phyloP scores from a whole-genome alignment of 2,113 vertebrate genomes.

The Marcusenius ussheri region DNA sequence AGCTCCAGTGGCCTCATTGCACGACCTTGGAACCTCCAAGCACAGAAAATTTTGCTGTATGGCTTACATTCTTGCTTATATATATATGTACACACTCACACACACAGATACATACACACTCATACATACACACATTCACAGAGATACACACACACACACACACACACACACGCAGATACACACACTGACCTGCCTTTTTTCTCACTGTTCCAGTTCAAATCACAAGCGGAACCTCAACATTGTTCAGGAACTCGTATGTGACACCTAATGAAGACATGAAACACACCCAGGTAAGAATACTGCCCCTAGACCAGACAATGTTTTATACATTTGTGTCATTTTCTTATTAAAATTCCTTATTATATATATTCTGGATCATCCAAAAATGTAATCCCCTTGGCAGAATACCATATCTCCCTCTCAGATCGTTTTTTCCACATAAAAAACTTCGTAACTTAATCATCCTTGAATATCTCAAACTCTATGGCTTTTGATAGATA shows the following conservation, averaged over 20 bases:
- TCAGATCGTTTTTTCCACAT: background rate
- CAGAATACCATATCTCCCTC: background rate
- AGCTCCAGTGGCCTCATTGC: background rate
- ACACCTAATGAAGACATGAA: conserved; percentile 90
- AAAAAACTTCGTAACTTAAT: background rate
- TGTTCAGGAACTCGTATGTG: conserved; percentile 91
- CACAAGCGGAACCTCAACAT: conserved; percentile 79
- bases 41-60: background rate
- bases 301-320: background rate
- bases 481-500: background rate
- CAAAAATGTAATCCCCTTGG: background rate
- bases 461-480: background rate
- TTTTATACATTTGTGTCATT: background rate
- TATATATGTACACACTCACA: too few species aligned
- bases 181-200: background rate
- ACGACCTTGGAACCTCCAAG: background rate
- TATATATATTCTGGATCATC: background rate
- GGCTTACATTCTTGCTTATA: background rate
- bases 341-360: background rate
- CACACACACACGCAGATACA: background rate
- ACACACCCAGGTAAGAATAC: conserved; percentile 80
- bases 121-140: background rate
- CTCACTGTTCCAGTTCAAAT: conserved; percentile 69
- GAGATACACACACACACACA: background rate
- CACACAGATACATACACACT: too few species aligned